Conservation (phyloP, 2,797 vertebrate species). For the Microcaecilia unicolor region DNA sequence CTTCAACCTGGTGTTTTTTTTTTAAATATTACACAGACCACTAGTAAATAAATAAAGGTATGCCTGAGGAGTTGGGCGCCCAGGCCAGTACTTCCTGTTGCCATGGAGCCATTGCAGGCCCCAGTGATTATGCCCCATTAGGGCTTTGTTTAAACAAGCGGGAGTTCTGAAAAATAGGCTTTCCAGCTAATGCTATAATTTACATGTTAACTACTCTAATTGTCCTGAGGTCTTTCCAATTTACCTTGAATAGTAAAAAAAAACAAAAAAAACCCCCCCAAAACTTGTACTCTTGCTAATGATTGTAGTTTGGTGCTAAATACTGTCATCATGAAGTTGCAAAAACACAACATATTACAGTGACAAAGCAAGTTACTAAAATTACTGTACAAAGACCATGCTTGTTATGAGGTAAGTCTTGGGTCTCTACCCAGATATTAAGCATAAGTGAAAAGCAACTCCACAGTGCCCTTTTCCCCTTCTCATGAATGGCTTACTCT, state of each 20-base stretch:
- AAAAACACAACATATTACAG: too few relatives aligned
- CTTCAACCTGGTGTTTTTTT: conserved; percentile 13
- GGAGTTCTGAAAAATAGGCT: conserved; percentile 32
- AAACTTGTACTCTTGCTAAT: conserved; percentile 10
- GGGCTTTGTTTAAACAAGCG: conserved; percentile 72
- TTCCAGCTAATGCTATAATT: conserved; percentile 66
- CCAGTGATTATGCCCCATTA: conserved; percentile 65
- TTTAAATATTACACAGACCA: conserved; percentile 8
- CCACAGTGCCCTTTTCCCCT: too few relatives aligned
- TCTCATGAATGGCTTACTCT: too few relatives aligned
- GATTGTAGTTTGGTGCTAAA: not conserved
- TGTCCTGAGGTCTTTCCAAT: conserved; percentile 36
- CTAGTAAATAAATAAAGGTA: conserved; percentile 20
- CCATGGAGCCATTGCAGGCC: conserved; percentile 57
- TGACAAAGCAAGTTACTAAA: too few relatives aligned
- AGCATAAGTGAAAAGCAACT: too few relatives aligned
- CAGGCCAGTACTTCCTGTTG: conserved; percentile 50
- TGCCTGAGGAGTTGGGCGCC: conserved; percentile 35
- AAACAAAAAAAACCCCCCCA: too few relatives aligned
- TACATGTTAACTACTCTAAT: conserved; percentile 61
- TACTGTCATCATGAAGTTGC: too few relatives aligned
- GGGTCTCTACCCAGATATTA: too few relatives aligned
- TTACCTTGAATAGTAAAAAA: conserved; percentile 10
- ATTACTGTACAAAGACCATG: too few relatives aligned
- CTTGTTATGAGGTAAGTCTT: too few relatives aligned